A percentile compares a stretch with the other conserved stretches of the same genome.
These are phyloP conservation scores for Wiebesia pumilae DNA, from an alignment of 1,140 invertebrate species.

Conservation along the genomic window DNA sequence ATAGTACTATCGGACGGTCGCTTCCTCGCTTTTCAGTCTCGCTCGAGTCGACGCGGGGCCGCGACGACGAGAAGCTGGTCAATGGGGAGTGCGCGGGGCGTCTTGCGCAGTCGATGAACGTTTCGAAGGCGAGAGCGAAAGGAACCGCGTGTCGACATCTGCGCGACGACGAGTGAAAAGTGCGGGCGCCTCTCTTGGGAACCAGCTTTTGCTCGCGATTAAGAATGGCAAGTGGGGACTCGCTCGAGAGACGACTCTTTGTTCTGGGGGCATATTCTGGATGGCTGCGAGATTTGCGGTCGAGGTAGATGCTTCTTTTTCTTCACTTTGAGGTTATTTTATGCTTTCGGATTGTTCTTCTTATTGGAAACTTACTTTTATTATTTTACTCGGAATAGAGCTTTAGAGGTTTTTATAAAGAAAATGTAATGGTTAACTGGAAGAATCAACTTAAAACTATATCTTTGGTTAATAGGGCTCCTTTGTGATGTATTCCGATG, in stretches of 20 bases:
- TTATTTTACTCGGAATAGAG: background rate
- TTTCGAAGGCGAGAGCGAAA: conserved; percentile 46
- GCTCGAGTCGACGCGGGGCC: background rate
- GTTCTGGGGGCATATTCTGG: background rate
- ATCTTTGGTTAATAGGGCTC: background rate
- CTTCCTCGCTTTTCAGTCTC: conserved; percentile 25
- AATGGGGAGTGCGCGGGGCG: conserved; percentile 70
- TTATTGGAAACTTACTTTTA: background rate
- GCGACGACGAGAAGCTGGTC: conserved; percentile 55
- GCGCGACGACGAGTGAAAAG: background rate
- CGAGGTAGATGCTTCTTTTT: background rate
- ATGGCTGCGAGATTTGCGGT: no score
- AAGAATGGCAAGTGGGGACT: no score
- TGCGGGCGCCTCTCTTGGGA: background rate
- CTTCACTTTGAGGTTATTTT: background rate
- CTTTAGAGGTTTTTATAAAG: background rate
- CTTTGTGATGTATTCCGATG: no score
- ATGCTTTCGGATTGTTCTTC: background rate
- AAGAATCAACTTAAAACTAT: background rate
- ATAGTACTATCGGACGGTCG: conserved; percentile 67
- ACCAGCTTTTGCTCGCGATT: no score
- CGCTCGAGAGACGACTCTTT: background rate
- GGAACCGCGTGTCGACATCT: conserved; percentile 68
- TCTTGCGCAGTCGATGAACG: conserved; percentile 63
- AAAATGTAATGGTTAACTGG: background rate